Percentiles rank a stretch among this genome's conserved stretches.
phyloP scores from a whole-genome alignment of 2,113 vertebrate species.

The Scomber japonicus region DNA sequence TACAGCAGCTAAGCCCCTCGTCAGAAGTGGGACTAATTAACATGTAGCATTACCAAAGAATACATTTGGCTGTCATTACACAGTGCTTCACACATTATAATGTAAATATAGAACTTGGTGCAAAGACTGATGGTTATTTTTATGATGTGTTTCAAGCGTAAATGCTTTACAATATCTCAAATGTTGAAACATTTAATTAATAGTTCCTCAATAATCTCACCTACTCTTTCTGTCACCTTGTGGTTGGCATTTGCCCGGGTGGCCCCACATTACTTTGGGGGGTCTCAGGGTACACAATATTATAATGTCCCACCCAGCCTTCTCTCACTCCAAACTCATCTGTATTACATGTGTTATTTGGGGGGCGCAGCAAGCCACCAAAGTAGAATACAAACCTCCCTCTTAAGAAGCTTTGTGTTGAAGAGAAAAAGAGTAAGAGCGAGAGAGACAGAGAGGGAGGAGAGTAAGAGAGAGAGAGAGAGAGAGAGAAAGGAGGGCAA shows the following conservation, averaged over 20 bases:
- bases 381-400: slow-evolving; percentile 69
- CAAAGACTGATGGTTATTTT: slow-evolving; percentile 28
- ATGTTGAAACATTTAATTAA: not conserved
- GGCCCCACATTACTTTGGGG: slow-evolving; percentile 57
- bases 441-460: not conserved
- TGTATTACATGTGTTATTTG: slow-evolving; percentile 77
- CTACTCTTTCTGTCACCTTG: slow-evolving; percentile 42
- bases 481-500: slow-evolving; percentile 18
- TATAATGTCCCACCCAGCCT: slow-evolving; percentile 50
- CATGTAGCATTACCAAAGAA: slow-evolving; percentile 52
- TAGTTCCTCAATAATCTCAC: slow-evolving; percentile 8
- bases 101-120: slow-evolving; percentile 41
- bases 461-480: not conserved
- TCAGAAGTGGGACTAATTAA: slow-evolving; percentile 67
- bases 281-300: slow-evolving; percentile 47
- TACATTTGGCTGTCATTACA: slow-evolving; percentile 47
- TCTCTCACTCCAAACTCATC: slow-evolving; percentile 61
- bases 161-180: not conserved
- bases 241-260: slow-evolving; percentile 53
- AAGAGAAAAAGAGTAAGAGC: slow-evolving; percentile 33
- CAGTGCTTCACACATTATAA: slow-evolving; percentile 39
- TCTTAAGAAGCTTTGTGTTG: slow-evolving; percentile 51
- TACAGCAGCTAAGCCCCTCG: slow-evolving; percentile 39
- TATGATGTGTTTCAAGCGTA: slow-evolving; percentile 5
- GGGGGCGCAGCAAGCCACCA: slow-evolving; percentile 68